Percentiles rank a stretch among this genome's conserved stretches.
Conservation (phyloP, 2,113 vertebrate species). For the Hepsetus odoe region DNA sequence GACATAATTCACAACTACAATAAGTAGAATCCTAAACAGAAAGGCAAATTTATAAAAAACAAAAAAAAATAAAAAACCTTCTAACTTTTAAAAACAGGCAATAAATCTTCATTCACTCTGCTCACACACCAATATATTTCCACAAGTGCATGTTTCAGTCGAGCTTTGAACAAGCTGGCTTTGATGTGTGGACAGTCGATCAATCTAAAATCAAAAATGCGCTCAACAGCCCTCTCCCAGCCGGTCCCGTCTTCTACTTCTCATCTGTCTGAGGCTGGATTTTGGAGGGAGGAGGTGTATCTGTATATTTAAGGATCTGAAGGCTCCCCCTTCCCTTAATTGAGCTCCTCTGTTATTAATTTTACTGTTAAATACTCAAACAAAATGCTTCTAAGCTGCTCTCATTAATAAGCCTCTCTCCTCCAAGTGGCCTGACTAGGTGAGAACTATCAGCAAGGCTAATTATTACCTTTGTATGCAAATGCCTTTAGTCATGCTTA, state of each 20-base stretch:
- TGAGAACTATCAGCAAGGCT: slow-evolving; percentile 60
- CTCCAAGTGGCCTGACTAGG: slow-evolving; percentile 53
- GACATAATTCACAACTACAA: background rate
- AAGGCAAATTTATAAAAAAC: no score
- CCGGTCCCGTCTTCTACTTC: no score
- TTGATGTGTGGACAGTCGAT: slow-evolving; percentile 41
- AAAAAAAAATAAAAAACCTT: no score
- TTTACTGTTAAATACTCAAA: slow-evolving; percentile 78
- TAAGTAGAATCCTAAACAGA: no score
- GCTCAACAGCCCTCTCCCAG: background rate
- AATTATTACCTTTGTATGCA: slow-evolving; percentile 76
- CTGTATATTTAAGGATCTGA: slow-evolving; percentile 59
- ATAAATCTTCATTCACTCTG: background rate
- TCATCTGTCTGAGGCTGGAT: slow-evolving; percentile 32
- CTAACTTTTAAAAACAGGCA: no score
- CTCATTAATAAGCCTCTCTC: slow-evolving; percentile 68
- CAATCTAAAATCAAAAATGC: slow-evolving; percentile 37
- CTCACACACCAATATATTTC: background rate
- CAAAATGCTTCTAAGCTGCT: slow-evolving; percentile 66
- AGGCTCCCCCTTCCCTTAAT: slow-evolving; percentile 66
- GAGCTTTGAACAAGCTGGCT: slow-evolving; percentile 23
- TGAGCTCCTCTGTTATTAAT: slow-evolving; percentile 76
- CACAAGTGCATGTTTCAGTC: background rate
- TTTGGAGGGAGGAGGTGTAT: slow-evolving; percentile 55
- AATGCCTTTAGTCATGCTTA: slow-evolving; percentile 70